Percentiles rank a stretch among this genome's conserved stretches.
Evolutionary conservation across 2,113 vertebrate genomes (phyloP).

Genomic region (Mesitornis unicolor): DNA sequence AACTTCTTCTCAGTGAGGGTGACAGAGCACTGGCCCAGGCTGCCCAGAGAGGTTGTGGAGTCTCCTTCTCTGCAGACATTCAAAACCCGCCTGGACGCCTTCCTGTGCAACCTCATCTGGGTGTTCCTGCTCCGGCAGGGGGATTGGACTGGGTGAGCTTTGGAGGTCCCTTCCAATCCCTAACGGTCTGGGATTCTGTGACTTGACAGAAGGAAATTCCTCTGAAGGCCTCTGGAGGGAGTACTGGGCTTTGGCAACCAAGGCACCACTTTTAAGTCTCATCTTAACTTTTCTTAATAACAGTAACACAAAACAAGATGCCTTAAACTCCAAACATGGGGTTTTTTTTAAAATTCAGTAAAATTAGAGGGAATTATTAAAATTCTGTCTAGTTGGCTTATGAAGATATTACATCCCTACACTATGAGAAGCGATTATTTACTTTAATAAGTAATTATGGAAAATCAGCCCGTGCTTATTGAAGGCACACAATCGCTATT

Average conservation of each 20-base stretch:
- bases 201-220: background rate
- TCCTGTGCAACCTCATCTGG: too few relatives aligned
- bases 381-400: background rate
- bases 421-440: background rate
- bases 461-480: background rate
- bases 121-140: too few relatives aligned
- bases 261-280: background rate
- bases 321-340: background rate
- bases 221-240: background rate
- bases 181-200: too few relatives aligned
- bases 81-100: too few relatives aligned
- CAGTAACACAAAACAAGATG: background rate
- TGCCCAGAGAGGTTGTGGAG: too few relatives aligned
- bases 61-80: too few relatives aligned
- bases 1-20: too few relatives aligned
- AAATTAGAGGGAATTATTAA: background rate
- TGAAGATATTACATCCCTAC: constrained; percentile 4
- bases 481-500: constrained; percentile 6
- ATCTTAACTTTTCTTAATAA: background rate
- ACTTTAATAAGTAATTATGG: background rate
- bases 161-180: too few relatives aligned
- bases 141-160: too few relatives aligned
- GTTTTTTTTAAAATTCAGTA: background rate
- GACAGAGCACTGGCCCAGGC: too few relatives aligned
- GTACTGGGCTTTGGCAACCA: background rate